Conservation (phyloP, 2,113 vertebrate genomes). For the Macquaria ambigua region DNA sequence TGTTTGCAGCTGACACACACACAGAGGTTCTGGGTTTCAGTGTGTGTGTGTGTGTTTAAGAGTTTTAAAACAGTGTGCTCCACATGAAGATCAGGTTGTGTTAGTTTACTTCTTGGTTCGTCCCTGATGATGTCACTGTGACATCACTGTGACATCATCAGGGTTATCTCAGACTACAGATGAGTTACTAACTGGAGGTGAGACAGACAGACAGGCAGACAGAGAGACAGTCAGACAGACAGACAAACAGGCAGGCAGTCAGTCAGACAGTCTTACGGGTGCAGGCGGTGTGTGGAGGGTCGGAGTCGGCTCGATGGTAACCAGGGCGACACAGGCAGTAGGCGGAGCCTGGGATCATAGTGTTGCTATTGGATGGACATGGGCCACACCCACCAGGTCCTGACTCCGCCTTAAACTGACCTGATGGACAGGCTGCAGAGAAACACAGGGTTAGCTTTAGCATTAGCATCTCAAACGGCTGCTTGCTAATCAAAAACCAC, state of each 20-base stretch:
- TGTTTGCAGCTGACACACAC: not conserved
- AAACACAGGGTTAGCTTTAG: not conserved
- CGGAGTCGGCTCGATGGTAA: slow-evolving; percentile 80
- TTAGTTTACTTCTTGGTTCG: too few species aligned
- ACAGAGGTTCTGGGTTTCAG: not conserved
- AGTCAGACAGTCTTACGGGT: slow-evolving; percentile 80
- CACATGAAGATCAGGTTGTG: too few species aligned
- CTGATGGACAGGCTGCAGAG: slow-evolving; percentile 80
- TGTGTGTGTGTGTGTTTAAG: not conserved
- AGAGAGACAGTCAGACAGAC: too few species aligned
- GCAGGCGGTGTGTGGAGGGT: slow-evolving; percentile 78
- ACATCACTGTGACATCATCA: too few species aligned
- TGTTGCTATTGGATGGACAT: slow-evolving; percentile 83
- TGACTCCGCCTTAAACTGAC: slow-evolving; percentile 83
- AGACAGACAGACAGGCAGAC: too few species aligned
- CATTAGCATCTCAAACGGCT: not conserved
- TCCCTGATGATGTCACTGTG: too few species aligned
- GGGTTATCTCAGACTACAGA: too few species aligned
- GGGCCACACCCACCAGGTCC: slow-evolving; percentile 79
- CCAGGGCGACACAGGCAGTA: slow-evolving; percentile 82
- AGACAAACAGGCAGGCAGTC: too few species aligned
- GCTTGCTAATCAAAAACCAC: too few species aligned
- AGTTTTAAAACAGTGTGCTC: too few species aligned
- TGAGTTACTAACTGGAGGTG: too few species aligned
- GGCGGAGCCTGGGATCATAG: slow-evolving; percentile 74